Evolutionary conservation across 1,140 invertebrate genomes (phyloP), one percentile per base, ranked within the genome.

Genomic region (Battus philenor): DNA sequence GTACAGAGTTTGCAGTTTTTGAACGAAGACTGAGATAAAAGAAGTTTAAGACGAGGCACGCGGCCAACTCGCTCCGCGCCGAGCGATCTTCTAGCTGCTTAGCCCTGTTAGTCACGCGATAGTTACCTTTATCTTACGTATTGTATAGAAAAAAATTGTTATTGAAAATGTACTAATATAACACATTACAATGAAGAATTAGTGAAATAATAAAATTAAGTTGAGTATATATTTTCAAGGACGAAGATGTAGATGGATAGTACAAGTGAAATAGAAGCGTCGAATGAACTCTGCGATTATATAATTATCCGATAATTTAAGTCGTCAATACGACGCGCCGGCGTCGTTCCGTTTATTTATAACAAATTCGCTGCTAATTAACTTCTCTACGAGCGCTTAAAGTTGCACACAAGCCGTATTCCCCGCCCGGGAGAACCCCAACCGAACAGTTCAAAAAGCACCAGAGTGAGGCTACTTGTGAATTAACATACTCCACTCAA

Each of bases 401-500:
- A 71, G 50, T 71, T 63, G 54, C 53, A 65, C 62, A 60, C 51
- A 55, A 59, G 51, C 57, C 51, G 55, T 60, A 62, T 61, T 55
- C 26, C 53, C 44, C 54, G 47, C 53, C 32, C 47, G 49, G 50
- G 50, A 73, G 70, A 61, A 58, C 54, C 63, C 73, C 61, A 50
- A 31, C 48, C 48, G 44, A 66, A 61, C 62, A 68, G 64, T 75
- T 79, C 60, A 75, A 78, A 81, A 68, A 72, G 67, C 63, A 66
- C 47, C 53, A 57, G 64, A 71, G 77, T 59, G 55, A 51, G 44
- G 60, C 64, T 58, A 80, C 72, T 78, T 54, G 58, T 71, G 66
- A 76, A 85, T 85, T 85, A 80, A 79, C 81, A 76, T 81, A 82
- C 81, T 84, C 67, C 64, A 63, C 68, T 80, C 74, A 85, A 85